Conservation (phyloP, 2,888 invertebrate species). For the Euphydryas editha region DNA sequence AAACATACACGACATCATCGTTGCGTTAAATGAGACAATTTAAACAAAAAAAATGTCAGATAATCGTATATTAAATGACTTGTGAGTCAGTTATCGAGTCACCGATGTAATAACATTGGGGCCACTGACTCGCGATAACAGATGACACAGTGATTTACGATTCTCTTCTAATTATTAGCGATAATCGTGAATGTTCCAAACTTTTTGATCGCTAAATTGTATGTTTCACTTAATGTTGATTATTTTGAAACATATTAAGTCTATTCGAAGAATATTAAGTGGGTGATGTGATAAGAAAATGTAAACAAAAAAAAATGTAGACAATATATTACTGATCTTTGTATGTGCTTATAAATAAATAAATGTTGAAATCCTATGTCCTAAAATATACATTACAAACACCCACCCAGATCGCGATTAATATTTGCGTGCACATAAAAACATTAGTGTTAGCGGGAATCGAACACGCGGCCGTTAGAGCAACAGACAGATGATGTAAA, state of each 20-base stretch:
- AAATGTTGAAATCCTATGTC: too few species aligned
- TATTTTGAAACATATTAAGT: neutral
- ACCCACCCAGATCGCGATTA: too few species aligned
- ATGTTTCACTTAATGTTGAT: constrained; percentile 15
- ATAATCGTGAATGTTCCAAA: constrained; percentile 51
- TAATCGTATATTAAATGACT: constrained; percentile 14
- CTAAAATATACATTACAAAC: too few species aligned
- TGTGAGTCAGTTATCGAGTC: constrained; percentile 22
- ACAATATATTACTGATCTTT: too few species aligned
- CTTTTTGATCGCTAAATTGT: constrained; percentile 23
- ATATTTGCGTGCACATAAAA: too few species aligned
- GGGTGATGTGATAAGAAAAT: too few species aligned
- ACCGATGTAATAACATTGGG: constrained; percentile 55
- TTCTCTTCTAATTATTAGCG: constrained; percentile 59
- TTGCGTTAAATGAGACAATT: constrained; percentile 7
- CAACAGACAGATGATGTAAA: too few species aligned
- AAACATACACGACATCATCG: neutral
- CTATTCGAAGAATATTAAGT: neutral
- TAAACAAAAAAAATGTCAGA: constrained; percentile 16
- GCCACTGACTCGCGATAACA: constrained; percentile 47
- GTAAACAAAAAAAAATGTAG: too few species aligned
- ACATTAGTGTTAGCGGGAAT: too few species aligned
- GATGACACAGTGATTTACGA: constrained; percentile 50
- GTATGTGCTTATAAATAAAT: too few species aligned
- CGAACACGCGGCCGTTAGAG: too few species aligned